These are phyloP conservation scores for Drosophila sp. DNA, from an alignment of 1,140 invertebrate species.

Conservation along the genomic window DNA sequence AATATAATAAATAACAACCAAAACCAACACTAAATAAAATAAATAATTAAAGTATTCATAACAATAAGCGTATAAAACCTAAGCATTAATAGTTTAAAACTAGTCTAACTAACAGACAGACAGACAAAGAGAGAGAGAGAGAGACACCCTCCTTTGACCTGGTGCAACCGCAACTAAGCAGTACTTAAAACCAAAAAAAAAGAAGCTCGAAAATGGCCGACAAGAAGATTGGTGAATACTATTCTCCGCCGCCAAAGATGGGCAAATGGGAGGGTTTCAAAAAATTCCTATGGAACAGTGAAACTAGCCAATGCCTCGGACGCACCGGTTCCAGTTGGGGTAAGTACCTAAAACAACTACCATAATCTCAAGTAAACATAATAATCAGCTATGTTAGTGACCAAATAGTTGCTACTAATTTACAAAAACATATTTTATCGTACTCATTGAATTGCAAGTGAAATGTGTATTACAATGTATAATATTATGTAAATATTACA, in stretches of 20 bases:
- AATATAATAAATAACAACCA: slow-evolving; percentile 33
- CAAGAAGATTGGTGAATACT: slow-evolving; percentile 91
- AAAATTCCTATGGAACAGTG: slow-evolving; percentile 94
- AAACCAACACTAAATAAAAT: slow-evolving; percentile 56
- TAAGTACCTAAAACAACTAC: slow-evolving; percentile 86
- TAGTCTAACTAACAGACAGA: slow-evolving; percentile 45
- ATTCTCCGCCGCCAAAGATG: slow-evolving; percentile 91
- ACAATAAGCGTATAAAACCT: slow-evolving; percentile 65
- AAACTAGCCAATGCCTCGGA: slow-evolving; percentile 94
- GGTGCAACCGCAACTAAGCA: slow-evolving; percentile 34
- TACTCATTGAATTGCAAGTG: no score
- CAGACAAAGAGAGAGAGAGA: slow-evolving; percentile 23
- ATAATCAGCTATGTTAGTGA: no score
- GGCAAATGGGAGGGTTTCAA: slow-evolving; percentile 94
- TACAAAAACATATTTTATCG: no score
- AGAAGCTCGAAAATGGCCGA: slow-evolving; percentile 87
- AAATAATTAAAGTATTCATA: slow-evolving; percentile 63
- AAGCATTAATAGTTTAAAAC: slow-evolving; percentile 64
- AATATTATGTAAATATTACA: background rate
- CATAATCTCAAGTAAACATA: no score
- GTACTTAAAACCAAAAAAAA: slow-evolving; percentile 39
- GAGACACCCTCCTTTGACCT: slow-evolving; percentile 44
- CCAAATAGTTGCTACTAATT: no score
- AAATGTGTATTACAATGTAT: no score
- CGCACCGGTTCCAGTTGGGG: slow-evolving; percentile 95